These are phyloP conservation scores for Patella pellucida DNA, from an alignment of 2,888 invertebrate genomes.

Conservation along the genomic window DNA sequence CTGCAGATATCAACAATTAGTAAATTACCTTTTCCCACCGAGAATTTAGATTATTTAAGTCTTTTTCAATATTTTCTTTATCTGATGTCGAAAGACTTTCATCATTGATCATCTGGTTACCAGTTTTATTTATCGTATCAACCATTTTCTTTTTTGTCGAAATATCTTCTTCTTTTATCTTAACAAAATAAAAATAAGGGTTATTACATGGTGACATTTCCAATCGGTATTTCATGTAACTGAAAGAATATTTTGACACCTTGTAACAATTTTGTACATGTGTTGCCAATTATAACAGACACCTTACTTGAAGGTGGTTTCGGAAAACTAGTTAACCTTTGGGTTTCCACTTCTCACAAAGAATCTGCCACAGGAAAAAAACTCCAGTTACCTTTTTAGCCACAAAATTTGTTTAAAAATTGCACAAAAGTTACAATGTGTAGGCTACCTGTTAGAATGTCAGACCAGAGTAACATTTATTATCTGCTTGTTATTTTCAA, in stretches of 20 bases:
- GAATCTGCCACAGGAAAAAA: neutral
- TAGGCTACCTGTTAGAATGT: too few relatives aligned
- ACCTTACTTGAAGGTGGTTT: too few relatives aligned
- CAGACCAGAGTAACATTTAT: neutral
- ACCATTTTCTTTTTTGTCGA: constrained; percentile 52
- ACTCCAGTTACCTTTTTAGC: too few relatives aligned
- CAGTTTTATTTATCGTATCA: constrained; percentile 55
- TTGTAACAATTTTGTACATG: too few relatives aligned
- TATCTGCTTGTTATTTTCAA: neutral
- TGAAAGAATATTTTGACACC: too few relatives aligned
- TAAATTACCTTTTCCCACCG: constrained; percentile 64
- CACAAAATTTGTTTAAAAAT: too few relatives aligned
- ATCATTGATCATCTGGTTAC: constrained; percentile 50
- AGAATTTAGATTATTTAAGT: constrained; percentile 59
- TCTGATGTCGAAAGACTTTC: constrained; percentile 51
- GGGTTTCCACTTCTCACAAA: too few relatives aligned
- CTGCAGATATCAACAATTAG: neutral
- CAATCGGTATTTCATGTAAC: too few relatives aligned
- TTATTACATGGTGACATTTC: too few relatives aligned
- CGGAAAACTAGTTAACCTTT: too few relatives aligned
- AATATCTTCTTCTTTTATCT: constrained; percentile 54
- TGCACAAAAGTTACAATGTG: neutral
- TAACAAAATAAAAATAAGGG: too few relatives aligned
- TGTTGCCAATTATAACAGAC: too few relatives aligned
- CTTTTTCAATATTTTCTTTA: constrained; percentile 59